Percentiles rank a stretch among this genome's conserved stretches.
Conservation (phyloP, 2,888 invertebrate genomes). For the Heliothis peltigera region DNA sequence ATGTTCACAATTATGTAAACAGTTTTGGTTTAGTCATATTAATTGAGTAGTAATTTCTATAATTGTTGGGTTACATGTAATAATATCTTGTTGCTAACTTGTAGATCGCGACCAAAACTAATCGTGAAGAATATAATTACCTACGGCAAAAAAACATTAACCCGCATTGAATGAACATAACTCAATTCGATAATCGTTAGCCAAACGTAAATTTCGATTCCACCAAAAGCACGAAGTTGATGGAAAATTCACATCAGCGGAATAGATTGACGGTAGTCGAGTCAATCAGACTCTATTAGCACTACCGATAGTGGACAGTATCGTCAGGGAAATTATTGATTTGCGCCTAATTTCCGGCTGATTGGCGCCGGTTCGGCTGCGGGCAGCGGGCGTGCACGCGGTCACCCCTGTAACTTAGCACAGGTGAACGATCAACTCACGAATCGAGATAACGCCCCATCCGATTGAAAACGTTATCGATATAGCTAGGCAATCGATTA, state of each 20-base stretch:
- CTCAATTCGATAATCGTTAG: conserved; percentile 4
- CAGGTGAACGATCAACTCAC: conserved; percentile 66
- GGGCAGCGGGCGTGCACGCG: conserved; percentile 80
- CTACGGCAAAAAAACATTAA: too few species aligned
- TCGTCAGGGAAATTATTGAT: conserved; percentile 86
- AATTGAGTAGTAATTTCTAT: conserved; percentile 2
- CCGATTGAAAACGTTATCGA: conserved; percentile 64
- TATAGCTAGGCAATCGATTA: conserved; percentile 46
- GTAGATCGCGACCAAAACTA: too few species aligned
- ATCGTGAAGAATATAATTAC: too few species aligned
- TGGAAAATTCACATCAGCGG: conserved; percentile 56
- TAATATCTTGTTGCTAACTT: too few species aligned
- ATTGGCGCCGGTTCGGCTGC: conserved; percentile 71
- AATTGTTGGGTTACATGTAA: neutral
- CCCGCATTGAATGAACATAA: neutral
- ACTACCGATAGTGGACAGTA: conserved; percentile 72
- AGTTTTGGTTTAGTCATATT: conserved; percentile 7
- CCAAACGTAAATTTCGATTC: conserved; percentile 25
- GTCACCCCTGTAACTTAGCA: conserved; percentile 69
- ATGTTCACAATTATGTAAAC: conserved; percentile 20
- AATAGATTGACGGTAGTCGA: conserved; percentile 62
- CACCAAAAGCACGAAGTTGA: conserved; percentile 37
- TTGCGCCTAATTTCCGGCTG: conserved; percentile 86
- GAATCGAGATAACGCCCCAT: conserved; percentile 62
- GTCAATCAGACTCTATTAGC: conserved; percentile 84